Conservation (phyloP, 2,888 invertebrate genomes). For the Cetonia aurata region DNA sequence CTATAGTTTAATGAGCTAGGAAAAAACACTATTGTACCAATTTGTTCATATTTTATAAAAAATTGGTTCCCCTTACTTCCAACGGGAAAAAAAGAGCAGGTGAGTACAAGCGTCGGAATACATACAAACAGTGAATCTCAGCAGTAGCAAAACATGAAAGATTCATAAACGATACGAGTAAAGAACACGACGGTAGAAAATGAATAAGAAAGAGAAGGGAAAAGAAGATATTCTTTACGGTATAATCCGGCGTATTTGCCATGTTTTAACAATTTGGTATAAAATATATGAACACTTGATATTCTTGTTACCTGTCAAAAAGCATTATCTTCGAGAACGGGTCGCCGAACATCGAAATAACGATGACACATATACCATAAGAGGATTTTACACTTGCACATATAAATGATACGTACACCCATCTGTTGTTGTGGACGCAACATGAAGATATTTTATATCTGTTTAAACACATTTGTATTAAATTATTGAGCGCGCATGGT, state of each 20-base stretch:
- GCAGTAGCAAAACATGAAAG: slow-evolving; percentile 32
- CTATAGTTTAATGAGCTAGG: no score
- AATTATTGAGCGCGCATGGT: slow-evolving; percentile 12
- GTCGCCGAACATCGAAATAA: slow-evolving; percentile 47
- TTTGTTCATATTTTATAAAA: no score
- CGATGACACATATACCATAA: slow-evolving; percentile 48
- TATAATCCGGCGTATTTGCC: slow-evolving; percentile 36
- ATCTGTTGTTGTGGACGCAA: slow-evolving; percentile 5
- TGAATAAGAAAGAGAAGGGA: background rate
- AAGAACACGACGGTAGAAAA: background rate
- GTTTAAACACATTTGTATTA: slow-evolving; percentile 17
- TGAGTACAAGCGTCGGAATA: no score
- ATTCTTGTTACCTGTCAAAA: slow-evolving; percentile 49
- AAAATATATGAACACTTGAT: slow-evolving; percentile 46
- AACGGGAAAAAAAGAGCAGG: no score
- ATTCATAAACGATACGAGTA: slow-evolving; percentile 33
- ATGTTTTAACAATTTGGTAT: slow-evolving; percentile 43
- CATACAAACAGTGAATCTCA: slow-evolving; percentile 1
- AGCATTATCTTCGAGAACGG: slow-evolving; percentile 46
- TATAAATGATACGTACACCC: slow-evolving; percentile 38
- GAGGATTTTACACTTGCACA: slow-evolving; percentile 45
- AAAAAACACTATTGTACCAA: no score
- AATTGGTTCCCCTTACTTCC: no score
- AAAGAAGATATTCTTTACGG: slow-evolving; percentile 28
- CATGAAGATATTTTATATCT: slow-evolving; percentile 21